Evolutionary conservation across 30 jellyfish, hydroid and myxozoan species (phyloP), one percentile per base, ranked within the genome.

Genomic region (Aurelia coerulea): DNA sequence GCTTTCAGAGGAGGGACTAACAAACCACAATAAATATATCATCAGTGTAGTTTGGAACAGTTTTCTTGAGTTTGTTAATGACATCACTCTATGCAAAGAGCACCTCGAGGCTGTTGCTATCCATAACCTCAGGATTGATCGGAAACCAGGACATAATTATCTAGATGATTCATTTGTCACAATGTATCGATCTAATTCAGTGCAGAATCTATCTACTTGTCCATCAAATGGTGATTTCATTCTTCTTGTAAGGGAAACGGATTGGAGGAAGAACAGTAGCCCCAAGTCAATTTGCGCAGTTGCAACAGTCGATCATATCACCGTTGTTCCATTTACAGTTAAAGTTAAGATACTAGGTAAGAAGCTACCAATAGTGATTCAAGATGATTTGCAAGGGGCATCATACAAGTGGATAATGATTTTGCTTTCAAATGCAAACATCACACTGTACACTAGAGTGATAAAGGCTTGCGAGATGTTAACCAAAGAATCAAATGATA

Each of bases 171-270:
- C n/a, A 31, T 8, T 6, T 14, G 5, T 62, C 4, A 19, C 87
- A 51, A 32, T 62, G 58, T 58, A 76, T 39, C 59, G 65, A 32
- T n/a, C 87, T 10, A 52, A 46, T 10, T 46, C 34, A 13, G 51
- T 65, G 18, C 32, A 65, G 76, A 65, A 46, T 65, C 39, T 65
- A 16, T 41, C 83, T 2, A 14, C 19, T 73, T 33, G 77, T 76
- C 87, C 87, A 1, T 53, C 87, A 76, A 76, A 58, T 37, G 87
- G 87, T 6, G 87, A 76, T 79, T 76, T 6, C 13, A 81, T 76
- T 39, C 34, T 76, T 17, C 34, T 76, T 78, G 23, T 76, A 8
- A n/a, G 87, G 32, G 60, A 58, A 19, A 76, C 8, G 50, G 87
- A 76, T 58, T 76, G 87, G 87, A 49, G 31, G 35, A 62, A 18